Evolutionary conservation across 2,888 invertebrate species (phyloP).

Genomic region (Lapara coniferarum): DNA sequence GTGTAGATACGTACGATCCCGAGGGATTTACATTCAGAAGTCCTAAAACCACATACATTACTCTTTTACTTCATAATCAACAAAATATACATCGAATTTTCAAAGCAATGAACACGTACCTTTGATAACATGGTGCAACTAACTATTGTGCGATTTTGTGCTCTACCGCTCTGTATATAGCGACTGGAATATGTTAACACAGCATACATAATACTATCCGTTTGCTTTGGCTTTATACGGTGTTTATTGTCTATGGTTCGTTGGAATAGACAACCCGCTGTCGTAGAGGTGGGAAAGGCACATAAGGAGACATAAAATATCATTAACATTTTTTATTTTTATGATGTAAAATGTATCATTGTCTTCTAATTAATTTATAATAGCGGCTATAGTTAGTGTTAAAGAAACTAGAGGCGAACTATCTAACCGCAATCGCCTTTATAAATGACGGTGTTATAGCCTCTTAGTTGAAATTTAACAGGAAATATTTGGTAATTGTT

Average conservation of each 20-base stretch:
- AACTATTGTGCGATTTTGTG: slow-evolving; percentile 36
- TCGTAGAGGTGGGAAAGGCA: neutral
- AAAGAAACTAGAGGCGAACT: too few relatives aligned
- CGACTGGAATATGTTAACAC: slow-evolving; percentile 42
- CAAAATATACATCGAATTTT: slow-evolving; percentile 23
- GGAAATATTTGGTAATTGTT: too few relatives aligned
- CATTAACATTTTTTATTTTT: neutral
- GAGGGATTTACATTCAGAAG: slow-evolving; percentile 27
- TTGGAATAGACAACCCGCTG: slow-evolving; percentile 31
- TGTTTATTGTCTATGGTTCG: slow-evolving; percentile 34
- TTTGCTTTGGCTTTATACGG: slow-evolving; percentile 67
- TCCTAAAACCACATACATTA: slow-evolving; percentile 29
- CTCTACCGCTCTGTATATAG: slow-evolving; percentile 29
- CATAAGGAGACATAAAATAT: neutral
- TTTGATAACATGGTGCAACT: slow-evolving; percentile 29
- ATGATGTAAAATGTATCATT: too few relatives aligned
- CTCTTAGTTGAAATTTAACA: too few relatives aligned
- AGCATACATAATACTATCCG: slow-evolving; percentile 69
- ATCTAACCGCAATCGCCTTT: too few relatives aligned
- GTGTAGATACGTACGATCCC: slow-evolving; percentile 58
- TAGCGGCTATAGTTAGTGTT: too few relatives aligned
- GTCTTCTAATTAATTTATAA: too few relatives aligned
- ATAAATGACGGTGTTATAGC: neutral
- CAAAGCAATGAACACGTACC: slow-evolving; percentile 3
- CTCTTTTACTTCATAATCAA: slow-evolving; percentile 12